phyloP scores from a whole-genome alignment of 2,113 vertebrate genomes.

The Poeciliopsis turrubarensis region DNA sequence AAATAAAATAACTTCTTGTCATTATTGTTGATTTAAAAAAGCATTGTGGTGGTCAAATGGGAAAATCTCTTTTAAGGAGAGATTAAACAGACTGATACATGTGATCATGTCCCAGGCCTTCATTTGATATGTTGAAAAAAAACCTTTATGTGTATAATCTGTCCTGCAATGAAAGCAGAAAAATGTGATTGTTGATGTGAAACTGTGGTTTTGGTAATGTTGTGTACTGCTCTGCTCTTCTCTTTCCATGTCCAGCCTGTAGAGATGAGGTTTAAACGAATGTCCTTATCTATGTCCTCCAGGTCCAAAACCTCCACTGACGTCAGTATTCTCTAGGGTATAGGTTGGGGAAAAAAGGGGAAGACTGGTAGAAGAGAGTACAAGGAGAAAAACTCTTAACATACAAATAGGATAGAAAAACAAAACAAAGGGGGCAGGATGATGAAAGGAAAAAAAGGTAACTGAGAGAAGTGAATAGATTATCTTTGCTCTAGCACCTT shows the following conservation, averaged over 20 bases:
- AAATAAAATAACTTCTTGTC: no score
- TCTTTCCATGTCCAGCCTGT: conserved; percentile 55
- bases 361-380: conserved; percentile 15
- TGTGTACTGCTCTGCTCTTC: conserved; percentile 36
- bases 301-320: conserved; percentile 71
- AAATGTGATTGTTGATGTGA: conserved; percentile 36
- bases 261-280: conserved; percentile 67
- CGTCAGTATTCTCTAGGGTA: conserved; percentile 42
- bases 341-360: conserved; percentile 8
- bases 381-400: conserved; percentile 13
- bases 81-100: not conserved
- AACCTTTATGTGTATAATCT: not conserved
- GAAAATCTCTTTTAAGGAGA: not conserved
- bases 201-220: conserved; percentile 25
- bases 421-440: not conserved
- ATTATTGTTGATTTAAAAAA: no score
- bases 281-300: conserved; percentile 77
- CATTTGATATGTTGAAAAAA: not conserved
- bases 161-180: not conserved
- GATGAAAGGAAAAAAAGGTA: conserved; percentile 5
- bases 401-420: conserved; percentile 17
- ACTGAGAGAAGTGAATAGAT: conserved; percentile 2
- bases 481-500: conserved; percentile 25
- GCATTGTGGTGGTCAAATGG: no score
- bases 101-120: not conserved